These are phyloP conservation scores for Orbicella faveolata DNA, from an alignment of 64 coral and sea anemone genomes.

Conservation along the genomic window DNA sequence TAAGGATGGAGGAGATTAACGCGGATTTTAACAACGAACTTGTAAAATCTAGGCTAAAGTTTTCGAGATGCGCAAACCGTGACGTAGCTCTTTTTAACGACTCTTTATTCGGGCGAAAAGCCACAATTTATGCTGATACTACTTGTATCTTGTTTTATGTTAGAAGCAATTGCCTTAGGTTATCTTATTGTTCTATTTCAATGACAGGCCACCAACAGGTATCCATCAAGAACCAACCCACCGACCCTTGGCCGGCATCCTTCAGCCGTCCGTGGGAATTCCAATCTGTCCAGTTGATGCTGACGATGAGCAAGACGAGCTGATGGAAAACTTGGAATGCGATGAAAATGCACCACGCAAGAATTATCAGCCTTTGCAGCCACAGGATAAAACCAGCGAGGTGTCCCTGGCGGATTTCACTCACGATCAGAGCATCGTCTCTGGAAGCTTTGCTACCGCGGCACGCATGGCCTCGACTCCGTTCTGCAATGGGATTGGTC, in stretches of 20 bases:
- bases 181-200: not conserved
- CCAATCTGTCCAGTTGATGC: conserved; percentile 68
- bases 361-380: not conserved
- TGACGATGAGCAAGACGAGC: conserved; percentile 46
- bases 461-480: conserved; percentile 88
- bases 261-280: conserved; percentile 87
- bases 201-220: conserved; percentile 59
- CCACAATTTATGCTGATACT: too few species aligned
- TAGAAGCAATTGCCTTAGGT: too few species aligned
- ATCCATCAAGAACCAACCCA: conserved; percentile 57
- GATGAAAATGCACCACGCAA: not conserved
- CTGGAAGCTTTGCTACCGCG: conserved; percentile 56
- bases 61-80: too few species aligned
- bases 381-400: conserved; percentile 53
- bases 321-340: not conserved
- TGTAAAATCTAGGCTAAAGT: too few species aligned
- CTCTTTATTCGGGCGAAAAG: too few species aligned
- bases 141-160: too few species aligned
- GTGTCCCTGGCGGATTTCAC: conserved; percentile 51
- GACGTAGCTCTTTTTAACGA: too few species aligned
- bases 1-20: too few species aligned
- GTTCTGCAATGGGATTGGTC: conserved; percentile 32
- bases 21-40: too few species aligned
- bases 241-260: conserved; percentile 57
- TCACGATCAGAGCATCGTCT: conserved; percentile 55